Conservation (phyloP, 2,797 vertebrate genomes). For the Ataeniobius toweri region DNA sequence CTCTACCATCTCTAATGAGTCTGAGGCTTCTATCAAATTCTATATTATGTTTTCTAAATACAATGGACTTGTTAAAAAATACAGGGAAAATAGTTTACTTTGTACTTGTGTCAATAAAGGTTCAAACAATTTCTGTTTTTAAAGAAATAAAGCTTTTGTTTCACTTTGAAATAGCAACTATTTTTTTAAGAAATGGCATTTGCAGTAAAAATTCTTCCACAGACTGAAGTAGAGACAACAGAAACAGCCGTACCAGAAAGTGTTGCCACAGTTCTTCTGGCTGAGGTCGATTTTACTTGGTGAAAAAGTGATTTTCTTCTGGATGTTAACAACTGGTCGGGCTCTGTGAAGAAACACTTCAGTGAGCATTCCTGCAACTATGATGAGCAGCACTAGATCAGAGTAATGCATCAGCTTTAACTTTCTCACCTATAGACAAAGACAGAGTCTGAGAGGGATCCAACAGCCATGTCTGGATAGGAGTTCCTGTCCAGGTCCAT, state of each 20-base stretch:
- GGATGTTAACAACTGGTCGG: constrained; percentile 88
- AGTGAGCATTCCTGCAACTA: constrained; percentile 11
- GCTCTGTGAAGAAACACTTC: constrained; percentile 75
- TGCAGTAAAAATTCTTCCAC: background rate
- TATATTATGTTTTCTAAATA: background rate
- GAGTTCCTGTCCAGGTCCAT: constrained; percentile 94
- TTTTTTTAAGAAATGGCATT: background rate
- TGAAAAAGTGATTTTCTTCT: constrained; percentile 82
- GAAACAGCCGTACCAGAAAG: constrained; percentile 68
- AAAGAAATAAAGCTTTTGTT: background rate
- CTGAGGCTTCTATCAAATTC: too few relatives aligned
- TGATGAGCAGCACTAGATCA: background rate
- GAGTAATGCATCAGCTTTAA: background rate
- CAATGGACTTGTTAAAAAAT: background rate
- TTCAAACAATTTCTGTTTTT: background rate
- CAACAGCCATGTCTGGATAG: constrained; percentile 94
- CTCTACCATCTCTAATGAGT: too few relatives aligned
- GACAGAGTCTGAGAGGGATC: constrained; percentile 92
- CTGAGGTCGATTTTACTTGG: constrained; percentile 88
- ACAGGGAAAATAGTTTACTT: background rate
- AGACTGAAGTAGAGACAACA: background rate
- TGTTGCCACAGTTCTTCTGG: constrained; percentile 77
- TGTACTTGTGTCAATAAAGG: background rate
- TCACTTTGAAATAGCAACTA: background rate
- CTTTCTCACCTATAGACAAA: constrained; percentile 86